Conservation (phyloP, 2,888 invertebrate species). For the Drosophila lutescens region DNA sequence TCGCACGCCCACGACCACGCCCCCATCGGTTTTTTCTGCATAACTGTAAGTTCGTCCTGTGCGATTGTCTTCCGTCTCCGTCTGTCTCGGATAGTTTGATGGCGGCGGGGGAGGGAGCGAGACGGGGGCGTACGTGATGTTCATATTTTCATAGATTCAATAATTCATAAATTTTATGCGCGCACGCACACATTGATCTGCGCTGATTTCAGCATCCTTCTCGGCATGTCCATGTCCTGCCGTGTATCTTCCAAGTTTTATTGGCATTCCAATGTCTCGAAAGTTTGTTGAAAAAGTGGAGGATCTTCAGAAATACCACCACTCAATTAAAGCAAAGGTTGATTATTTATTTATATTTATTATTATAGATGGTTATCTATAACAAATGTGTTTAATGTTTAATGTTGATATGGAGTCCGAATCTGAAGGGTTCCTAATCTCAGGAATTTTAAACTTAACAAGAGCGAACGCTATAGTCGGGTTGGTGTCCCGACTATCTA, state of each 20-base stretch:
- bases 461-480: no score
- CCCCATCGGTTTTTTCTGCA: conserved; percentile 40
- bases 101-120: conserved; percentile 2
- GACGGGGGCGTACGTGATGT: conserved; percentile 68
- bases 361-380: no score
- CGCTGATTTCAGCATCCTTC: conserved; percentile 59
- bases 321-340: neutral
- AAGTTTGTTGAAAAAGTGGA: conserved; percentile 14
- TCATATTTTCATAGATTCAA: conserved; percentile 79
- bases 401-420: no score
- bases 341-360: no score
- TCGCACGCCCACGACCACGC: conserved; percentile 29
- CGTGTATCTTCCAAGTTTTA: conserved; percentile 59
- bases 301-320: conserved; percentile 7
- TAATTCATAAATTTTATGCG: conserved; percentile 77
- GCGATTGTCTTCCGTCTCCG: conserved; percentile 59
- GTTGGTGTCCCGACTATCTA: no score
- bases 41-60: conserved; percentile 67
- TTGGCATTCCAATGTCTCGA: conserved; percentile 58
- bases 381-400: no score
- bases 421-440: no score
- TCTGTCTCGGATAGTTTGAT: conserved; percentile 53
- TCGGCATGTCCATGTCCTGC: conserved; percentile 18
- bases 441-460: no score
- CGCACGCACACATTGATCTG: conserved; percentile 56